Conservation (phyloP, 2,113 vertebrate species). For the Diadophis punctatus region DNA sequence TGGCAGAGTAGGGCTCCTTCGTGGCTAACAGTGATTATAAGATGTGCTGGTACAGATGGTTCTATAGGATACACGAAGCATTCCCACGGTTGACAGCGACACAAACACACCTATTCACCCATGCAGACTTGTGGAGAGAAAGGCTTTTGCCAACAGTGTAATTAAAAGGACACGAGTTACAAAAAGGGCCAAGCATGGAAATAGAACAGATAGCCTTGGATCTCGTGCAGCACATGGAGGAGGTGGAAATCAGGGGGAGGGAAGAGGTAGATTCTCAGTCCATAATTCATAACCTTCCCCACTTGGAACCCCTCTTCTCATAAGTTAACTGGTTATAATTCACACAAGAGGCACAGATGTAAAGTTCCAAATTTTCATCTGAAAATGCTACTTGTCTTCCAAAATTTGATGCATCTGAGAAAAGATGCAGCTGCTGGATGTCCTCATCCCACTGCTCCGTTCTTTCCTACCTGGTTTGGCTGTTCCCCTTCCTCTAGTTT, state of each 20-base stretch:
- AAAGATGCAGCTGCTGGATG: not conserved
- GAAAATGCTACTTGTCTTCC: not conserved
- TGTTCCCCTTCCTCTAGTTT: not conserved
- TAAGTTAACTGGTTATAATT: not conserved
- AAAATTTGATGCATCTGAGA: not conserved
- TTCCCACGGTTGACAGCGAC: not conserved
- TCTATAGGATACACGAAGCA: not conserved
- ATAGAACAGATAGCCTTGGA: not conserved
- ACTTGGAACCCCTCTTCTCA: not conserved
- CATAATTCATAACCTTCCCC: not conserved
- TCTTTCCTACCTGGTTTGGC: not conserved
- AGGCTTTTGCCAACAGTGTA: not conserved
- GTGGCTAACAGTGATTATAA: not conserved
- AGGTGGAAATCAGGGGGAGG: not conserved
- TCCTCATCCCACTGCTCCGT: not conserved
- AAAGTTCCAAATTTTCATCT: not conserved
- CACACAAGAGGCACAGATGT: not conserved
- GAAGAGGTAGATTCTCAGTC: not conserved
- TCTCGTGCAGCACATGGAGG: not conserved
- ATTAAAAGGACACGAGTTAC: not conserved
- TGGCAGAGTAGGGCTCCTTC: not conserved
- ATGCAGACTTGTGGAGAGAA: not conserved
- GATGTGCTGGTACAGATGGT: not conserved
- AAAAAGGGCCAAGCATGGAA: not conserved
- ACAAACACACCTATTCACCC: not conserved